A percentile compares a stretch with the other conserved stretches of the same genome.
Evolutionary conservation across 2,888 invertebrate genomes (phyloP).

Genomic region (Hydroisotoma schaefferi): DNA sequence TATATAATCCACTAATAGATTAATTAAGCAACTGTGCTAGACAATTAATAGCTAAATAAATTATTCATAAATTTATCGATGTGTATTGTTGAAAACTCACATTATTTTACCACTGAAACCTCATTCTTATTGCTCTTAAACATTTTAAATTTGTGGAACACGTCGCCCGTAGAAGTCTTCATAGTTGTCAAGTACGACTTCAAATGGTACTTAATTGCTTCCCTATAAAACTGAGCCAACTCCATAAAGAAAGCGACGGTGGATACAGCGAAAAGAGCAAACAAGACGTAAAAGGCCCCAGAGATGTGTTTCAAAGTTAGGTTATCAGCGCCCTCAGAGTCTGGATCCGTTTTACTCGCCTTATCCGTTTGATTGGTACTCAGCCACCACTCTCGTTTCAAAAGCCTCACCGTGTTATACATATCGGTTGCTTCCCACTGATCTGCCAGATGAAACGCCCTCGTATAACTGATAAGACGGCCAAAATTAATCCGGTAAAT

Average conservation of each 20-base stretch:
- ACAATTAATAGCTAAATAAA: too few relatives aligned
- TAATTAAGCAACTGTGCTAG: too few relatives aligned
- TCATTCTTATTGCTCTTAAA: too few relatives aligned
- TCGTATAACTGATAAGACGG: constrained; percentile 12
- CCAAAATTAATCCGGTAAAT: constrained; percentile 30
- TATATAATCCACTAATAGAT: too few relatives aligned
- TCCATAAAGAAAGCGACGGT: neutral
- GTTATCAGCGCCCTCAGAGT: constrained; percentile 14
- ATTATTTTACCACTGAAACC: too few relatives aligned
- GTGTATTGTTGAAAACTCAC: too few relatives aligned
- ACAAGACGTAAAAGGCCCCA: constrained; percentile 23
- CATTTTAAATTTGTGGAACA: too few relatives aligned
- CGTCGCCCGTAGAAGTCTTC: too few relatives aligned
- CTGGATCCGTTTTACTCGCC: constrained; percentile 1
- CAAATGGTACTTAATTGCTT: neutral
- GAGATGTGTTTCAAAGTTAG: constrained; percentile 30
- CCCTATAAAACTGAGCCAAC: neutral
- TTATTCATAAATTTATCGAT: too few relatives aligned
- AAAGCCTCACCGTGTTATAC: constrained; percentile 24
- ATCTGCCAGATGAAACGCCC: constrained; percentile 14
- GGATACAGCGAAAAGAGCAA: constrained; percentile 1
- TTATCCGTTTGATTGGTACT: constrained; percentile 32
- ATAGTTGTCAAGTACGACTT: too few relatives aligned
- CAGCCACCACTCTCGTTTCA: constrained; percentile 34
- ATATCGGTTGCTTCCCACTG: constrained; percentile 28